Evolutionary conservation across 2,888 invertebrate genomes (phyloP), one percentile per base, ranked within the genome.

Genomic region (Neria commutata): DNA sequence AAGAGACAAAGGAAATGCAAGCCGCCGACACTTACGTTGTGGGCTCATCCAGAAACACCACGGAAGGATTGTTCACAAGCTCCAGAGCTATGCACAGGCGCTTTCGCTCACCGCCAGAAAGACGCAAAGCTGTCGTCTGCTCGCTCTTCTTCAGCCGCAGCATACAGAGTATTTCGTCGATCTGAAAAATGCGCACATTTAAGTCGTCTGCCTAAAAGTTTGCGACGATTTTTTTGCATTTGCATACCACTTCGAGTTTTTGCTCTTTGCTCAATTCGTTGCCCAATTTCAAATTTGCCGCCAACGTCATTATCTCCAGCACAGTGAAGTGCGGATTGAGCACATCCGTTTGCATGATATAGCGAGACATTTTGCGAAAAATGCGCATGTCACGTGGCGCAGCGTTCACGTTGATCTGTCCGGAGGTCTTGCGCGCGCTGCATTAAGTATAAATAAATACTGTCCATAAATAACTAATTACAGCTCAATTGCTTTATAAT

Each of bases 301-400:
- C 94, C 66, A 95, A 88, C 69, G 86, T 84, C 92, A 98, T 94
- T 6, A 92, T 87, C 78, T 98, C 98, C 61, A 87, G 84, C 1
- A 96, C 94, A 0, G 94, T 92, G 65, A 97, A 88, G 77, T 91
- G 88, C 0, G 92, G 93, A 77, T 96, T 92, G 17, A 95, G 82
- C 1, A 93, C 83, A 75, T 94, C 94, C 65, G 94, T 88, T 82
- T 98, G 98, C 95, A 97, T 96, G 69, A 98, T 98, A 83, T 97
- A 97, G 54, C 95, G 89, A 0, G 95, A 94, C 83, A 94, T 86
- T 83, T 93, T 94, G 46, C 92, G 86, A 82, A 97, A 97, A 66
- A 88, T 84, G 23, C 88, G 85, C 58, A 92, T 83, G 74, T 95
- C 87, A 14, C 95, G 85, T 0, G 88, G 86, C 67, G 87, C 85